Evolutionary conservation across 2,113 vertebrate genomes (phyloP).

Genomic region (Tonatia bakeri): DNA sequence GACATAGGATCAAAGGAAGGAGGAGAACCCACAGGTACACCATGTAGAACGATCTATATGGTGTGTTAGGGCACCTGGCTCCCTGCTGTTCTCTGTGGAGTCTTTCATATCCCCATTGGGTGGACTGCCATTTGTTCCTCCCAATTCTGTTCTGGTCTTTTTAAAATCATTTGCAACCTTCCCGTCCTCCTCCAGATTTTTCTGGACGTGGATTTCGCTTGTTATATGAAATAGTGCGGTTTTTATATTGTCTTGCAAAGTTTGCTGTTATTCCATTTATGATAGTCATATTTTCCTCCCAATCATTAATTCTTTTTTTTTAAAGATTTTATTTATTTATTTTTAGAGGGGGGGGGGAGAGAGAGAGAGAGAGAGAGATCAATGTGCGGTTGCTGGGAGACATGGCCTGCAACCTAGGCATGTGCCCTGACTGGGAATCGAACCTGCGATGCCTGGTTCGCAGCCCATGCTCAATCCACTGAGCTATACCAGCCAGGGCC

Average conservation of each 20-base stretch:
- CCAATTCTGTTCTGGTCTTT: neutral
- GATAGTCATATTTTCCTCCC: neutral
- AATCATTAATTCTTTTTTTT: neutral
- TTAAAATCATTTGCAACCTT: neutral
- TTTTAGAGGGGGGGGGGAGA: too few relatives aligned
- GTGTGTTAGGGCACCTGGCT: fast-evolving
- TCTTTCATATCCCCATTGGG: fast-evolving
- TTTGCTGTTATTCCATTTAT: neutral
- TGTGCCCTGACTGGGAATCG: too few relatives aligned
- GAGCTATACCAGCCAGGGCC: too few relatives aligned
- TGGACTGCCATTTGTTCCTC: neutral
- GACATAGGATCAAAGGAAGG: neutral
- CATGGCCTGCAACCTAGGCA: too few relatives aligned
- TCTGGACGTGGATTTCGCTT: neutral
- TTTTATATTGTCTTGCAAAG: neutral
- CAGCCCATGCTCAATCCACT: too few relatives aligned
- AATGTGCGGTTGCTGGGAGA: too few relatives aligned
- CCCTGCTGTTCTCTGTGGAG: fast-evolving
- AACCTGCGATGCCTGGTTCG: too few relatives aligned
- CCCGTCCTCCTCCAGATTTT: neutral
- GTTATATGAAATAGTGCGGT: neutral
- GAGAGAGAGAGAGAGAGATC: too few relatives aligned
- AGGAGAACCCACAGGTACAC: neutral
- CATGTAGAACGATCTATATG: neutral
- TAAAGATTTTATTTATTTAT: too few relatives aligned